Conservation (phyloP, 53 echinoderm and acorn worm genomes). For the Luidia sarsii region DNA sequence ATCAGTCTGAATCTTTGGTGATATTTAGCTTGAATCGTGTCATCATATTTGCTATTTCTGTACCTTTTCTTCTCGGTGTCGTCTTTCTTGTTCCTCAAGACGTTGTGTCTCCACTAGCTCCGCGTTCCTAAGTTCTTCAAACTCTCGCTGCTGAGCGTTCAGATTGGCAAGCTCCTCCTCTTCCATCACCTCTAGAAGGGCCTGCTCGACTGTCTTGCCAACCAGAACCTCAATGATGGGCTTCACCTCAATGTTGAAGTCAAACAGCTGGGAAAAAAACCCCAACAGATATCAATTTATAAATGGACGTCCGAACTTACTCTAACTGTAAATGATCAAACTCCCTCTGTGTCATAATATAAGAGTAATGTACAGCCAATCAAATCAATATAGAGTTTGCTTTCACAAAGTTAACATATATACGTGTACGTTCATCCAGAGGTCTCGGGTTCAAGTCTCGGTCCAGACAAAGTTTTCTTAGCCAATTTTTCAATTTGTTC, state of each 20-base stretch:
- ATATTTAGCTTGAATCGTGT: background rate
- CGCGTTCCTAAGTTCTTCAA: slow-evolving; percentile 95
- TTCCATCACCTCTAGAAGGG: slow-evolving; percentile 97
- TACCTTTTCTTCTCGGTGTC: slow-evolving; percentile 96
- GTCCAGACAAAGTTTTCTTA: too few relatives aligned
- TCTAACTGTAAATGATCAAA: too few relatives aligned
- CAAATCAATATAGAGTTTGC: too few relatives aligned
- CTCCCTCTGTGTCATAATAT: too few relatives aligned
- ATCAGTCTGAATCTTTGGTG: too few relatives aligned
- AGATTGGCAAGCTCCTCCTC: slow-evolving; percentile 96
- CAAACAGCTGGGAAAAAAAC: slow-evolving; percentile 81
- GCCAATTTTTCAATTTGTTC: too few relatives aligned
- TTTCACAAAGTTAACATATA: too few relatives aligned
- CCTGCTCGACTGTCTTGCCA: slow-evolving; percentile 99
- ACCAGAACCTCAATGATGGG: slow-evolving; percentile 99
- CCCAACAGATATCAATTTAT: background rate
- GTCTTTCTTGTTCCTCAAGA: slow-evolving; percentile 96
- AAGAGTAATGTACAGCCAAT: slow-evolving; percentile 3
- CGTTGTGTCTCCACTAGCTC: slow-evolving; percentile 99
- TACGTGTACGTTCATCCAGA: too few relatives aligned
- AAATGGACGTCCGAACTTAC: too few relatives aligned
- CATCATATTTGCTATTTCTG: background rate
- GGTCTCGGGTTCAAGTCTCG: too few relatives aligned
- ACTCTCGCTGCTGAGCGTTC: slow-evolving; percentile 86
- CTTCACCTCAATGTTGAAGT: slow-evolving; percentile 98